Evolutionary conservation across 2,888 invertebrate genomes (phyloP), one percentile per base, ranked within the genome.

Genomic region (Helobdella robusta): DNA sequence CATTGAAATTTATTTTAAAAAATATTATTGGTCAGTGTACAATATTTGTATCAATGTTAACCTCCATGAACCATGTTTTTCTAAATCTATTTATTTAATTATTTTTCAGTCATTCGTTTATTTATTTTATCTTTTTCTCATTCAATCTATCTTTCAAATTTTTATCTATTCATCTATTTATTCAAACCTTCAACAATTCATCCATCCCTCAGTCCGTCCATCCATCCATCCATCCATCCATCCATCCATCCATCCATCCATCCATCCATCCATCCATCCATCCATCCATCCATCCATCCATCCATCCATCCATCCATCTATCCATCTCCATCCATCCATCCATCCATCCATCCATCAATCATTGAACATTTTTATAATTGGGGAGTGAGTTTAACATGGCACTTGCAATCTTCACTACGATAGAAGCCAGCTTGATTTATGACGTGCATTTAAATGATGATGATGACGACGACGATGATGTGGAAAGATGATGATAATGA

Each of bases 221-320:
- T 58, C 58, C 58, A 25, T 30, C 58, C 28, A 58, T 58, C 58
- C 58, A 58, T 58, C 58, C 58, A 25, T 30, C 58, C 58, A 58
- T 58, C 58, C 58, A 58, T 58, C 58, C 58, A 25, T 25, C 50
- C 58, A 58, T 50, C 50, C 50, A 50, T 18, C 50, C 50, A 4
- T 8, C 50, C 50, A 50, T 50, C 50, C 50, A 50, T 50, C 50
- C 50, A 4, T 8, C 50, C 50, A 50, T 50, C 50, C 50, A 50
- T 50, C 50, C 50, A 4, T 8, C 6, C 5, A 50, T 50, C 50
- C 5, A 50, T 18, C 50, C 50, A n/a, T 23, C 50, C 50, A 50
- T 50, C n/a, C 50, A 4, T 4, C 50, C 50, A 50, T 50, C 50
- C 50, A 50, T 18, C n/a, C 50, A 4, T 8, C n/a, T 25, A 50